Evolutionary conservation across 2,797 vertebrate species (phyloP).

Genomic region (Cygnus olor): DNA sequence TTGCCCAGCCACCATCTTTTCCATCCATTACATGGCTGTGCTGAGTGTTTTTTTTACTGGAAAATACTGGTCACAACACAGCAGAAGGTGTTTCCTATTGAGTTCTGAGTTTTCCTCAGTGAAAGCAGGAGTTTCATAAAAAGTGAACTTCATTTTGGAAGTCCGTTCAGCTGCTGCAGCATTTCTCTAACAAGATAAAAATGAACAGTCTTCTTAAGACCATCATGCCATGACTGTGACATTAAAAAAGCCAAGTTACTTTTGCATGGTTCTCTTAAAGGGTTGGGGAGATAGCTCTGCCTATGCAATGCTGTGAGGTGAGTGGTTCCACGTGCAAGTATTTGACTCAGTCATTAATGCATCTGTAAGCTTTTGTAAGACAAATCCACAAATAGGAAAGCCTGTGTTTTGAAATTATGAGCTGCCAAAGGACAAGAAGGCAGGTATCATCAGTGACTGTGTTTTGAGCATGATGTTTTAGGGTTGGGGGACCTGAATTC

Average conservation of each 20-base stretch:
- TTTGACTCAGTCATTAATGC: not conserved
- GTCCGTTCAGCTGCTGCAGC: not conserved
- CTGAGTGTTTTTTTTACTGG: not conserved
- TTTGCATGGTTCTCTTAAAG: not conserved
- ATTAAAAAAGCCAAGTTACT: not conserved
- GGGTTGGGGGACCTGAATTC: not conserved
- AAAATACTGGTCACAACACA: not conserved
- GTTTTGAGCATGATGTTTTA: not conserved
- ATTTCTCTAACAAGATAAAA: not conserved
- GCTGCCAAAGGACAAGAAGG: not conserved
- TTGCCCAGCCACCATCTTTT: not conserved
- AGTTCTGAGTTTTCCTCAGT: not conserved
- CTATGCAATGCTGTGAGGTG: not conserved
- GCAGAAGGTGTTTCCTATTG: not conserved
- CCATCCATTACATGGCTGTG: not conserved
- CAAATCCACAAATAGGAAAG: not conserved
- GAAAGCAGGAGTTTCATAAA: not conserved
- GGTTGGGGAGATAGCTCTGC: not conserved
- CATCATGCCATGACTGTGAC: not conserved
- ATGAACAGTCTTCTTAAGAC: not conserved
- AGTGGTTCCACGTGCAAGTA: not conserved
- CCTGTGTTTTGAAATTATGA: not conserved
- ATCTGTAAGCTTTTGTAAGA: not conserved
- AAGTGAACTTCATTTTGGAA: not conserved
- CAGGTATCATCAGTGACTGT: not conserved